Percentiles rank a stretch among this genome's conserved stretches.
Evolutionary conservation across 1,140 invertebrate genomes (phyloP).

Genomic region (Samia ricini): DNA sequence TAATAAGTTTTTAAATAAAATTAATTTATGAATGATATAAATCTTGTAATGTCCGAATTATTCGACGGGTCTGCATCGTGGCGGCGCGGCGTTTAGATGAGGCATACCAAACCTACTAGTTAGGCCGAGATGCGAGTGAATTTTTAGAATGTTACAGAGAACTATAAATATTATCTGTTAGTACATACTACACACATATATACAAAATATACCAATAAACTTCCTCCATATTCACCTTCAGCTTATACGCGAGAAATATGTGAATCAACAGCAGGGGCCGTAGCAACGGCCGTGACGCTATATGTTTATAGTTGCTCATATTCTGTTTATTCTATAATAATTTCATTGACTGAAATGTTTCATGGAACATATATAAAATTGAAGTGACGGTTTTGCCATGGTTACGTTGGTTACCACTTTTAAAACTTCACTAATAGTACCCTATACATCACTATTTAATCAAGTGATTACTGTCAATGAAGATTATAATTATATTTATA

Average conservation of each 20-base stretch:
- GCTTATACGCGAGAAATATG: conserved; percentile 42
- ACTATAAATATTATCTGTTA: conserved; percentile 67
- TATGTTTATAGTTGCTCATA: conserved; percentile 62
- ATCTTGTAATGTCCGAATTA: conserved; percentile 6
- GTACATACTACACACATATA: conserved; percentile 22
- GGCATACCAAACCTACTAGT: conserved; percentile 11
- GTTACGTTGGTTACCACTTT: neutral
- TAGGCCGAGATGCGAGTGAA: conserved; percentile 45
- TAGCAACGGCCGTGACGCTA: conserved; percentile 57
- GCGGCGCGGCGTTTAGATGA: neutral
- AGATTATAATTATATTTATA: too few relatives aligned
- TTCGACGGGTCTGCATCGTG: neutral
- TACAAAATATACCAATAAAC: conserved; percentile 55
- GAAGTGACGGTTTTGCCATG: conserved; percentile 6
- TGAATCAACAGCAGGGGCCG: conserved; percentile 50
- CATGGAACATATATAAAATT: conserved; percentile 22
- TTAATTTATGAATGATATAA: conserved; percentile 19
- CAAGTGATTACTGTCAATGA: too few relatives aligned
- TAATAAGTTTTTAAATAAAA: neutral
- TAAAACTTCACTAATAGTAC: neutral
- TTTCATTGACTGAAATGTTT: conserved; percentile 69
- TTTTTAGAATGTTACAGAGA: conserved; percentile 58
- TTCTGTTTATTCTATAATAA: conserved; percentile 66
- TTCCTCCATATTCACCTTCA: conserved; percentile 65
- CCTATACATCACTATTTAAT: too few relatives aligned